These are phyloP conservation scores for Cyanoliseus patagonus DNA, from an alignment of 2,113 vertebrate genomes.

Conservation along the genomic window DNA sequence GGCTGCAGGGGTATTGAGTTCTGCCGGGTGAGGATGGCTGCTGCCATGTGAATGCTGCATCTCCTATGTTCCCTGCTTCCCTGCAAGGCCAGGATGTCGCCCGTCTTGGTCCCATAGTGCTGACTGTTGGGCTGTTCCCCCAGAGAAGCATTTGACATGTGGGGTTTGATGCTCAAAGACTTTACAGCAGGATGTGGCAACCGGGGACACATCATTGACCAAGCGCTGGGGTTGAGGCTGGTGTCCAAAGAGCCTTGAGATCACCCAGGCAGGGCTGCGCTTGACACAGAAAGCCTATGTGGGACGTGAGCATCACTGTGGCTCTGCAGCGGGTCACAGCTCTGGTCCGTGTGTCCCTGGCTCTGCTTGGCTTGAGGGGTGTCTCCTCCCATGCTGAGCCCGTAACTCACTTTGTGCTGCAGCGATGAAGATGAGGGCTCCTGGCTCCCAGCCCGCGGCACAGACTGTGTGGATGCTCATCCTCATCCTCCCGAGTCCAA, in stretches of 20 bases:
- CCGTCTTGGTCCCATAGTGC: accelerated
- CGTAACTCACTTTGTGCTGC: not conserved
- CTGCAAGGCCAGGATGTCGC: not conserved
- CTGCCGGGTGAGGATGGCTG: accelerated
- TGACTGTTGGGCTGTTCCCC: not conserved
- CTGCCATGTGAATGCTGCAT: not conserved
- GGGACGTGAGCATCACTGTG: not conserved
- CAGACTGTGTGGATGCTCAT: conserved; percentile 71
- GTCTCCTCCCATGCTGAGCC: not conserved
- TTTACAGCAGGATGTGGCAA: too few species aligned
- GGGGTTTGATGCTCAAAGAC: not conserved
- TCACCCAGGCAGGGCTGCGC: accelerated
- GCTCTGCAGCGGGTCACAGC: not conserved
- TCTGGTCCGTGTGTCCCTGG: accelerated
- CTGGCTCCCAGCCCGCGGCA: conserved; percentile 61
- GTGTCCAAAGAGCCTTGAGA: not conserved
- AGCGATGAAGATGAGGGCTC: conserved; percentile 86
- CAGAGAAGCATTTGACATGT: accelerated
- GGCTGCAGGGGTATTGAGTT: not conserved
- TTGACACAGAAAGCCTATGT: accelerated
- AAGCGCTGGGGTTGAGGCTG: accelerated
- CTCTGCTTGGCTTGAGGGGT: not conserved
- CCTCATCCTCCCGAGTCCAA: conserved; percentile 82
- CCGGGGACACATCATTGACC: accelerated
- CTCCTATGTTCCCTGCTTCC: not conserved